Evolutionary conservation across 2,888 invertebrate species (phyloP).

Genomic region (Ochlodes sylvanus): DNA sequence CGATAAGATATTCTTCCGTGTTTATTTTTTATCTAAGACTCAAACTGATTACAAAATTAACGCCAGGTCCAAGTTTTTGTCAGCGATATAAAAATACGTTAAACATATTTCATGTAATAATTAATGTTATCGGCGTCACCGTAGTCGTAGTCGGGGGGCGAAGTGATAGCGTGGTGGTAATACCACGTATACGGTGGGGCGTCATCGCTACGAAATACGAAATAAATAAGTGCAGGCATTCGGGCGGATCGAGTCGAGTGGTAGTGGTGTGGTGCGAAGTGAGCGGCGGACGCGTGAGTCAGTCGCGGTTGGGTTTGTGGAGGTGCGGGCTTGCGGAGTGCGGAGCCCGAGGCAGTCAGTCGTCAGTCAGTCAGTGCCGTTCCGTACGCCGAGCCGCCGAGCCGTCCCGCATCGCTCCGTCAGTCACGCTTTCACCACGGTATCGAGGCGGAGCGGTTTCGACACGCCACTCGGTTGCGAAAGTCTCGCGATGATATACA

Average conservation of each 20-base stretch:
- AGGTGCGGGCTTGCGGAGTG: constrained; percentile 45
- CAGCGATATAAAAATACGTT: neutral
- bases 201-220: constrained; percentile 8
- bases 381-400: constrained; percentile 41
- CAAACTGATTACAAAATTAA: neutral
- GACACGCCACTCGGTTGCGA: constrained; percentile 81
- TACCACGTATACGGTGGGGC: neutral
- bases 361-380: constrained; percentile 43
- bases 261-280: constrained; percentile 62
- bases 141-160: neutral
- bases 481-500: constrained; percentile 85
- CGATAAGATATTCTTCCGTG: too few species aligned
- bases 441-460: constrained; percentile 74
- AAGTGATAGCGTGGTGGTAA: constrained; percentile 11
- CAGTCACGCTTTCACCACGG: constrained; percentile 62
- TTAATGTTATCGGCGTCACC: too few species aligned
- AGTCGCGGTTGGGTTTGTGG: constrained; percentile 51
- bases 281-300: constrained; percentile 63
- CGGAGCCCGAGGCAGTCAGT: constrained; percentile 46
- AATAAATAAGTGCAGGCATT: constrained; percentile 15
- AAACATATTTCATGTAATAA: neutral
- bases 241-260: constrained; percentile 45
- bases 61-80: neutral
- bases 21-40: constrained; percentile 20
- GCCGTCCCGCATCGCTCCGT: constrained; percentile 43